Evolutionary conservation across 2,113 vertebrate species (phyloP).

Genomic region (Clinocottus analis): DNA sequence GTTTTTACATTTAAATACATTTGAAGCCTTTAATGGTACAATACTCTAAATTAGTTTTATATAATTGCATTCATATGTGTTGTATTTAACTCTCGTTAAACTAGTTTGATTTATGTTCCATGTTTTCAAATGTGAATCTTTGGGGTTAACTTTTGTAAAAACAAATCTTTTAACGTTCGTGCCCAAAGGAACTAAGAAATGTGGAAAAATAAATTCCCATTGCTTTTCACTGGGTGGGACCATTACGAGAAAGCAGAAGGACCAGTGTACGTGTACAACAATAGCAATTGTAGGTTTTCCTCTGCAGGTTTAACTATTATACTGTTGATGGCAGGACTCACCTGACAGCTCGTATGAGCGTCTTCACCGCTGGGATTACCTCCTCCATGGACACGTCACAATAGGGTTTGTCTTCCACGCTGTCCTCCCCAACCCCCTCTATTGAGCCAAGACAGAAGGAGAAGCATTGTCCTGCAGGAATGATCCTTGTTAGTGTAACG

Average conservation of each 20-base stretch:
- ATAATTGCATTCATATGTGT: neutral
- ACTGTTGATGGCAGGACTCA: constrained; percentile 71
- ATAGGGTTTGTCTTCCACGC: constrained; percentile 90
- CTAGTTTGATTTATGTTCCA: no score
- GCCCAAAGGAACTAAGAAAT: neutral
- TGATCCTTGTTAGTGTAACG: neutral
- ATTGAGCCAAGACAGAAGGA: constrained; percentile 62
- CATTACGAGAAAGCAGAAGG: neutral
- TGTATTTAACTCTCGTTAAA: neutral
- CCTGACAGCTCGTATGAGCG: constrained; percentile 93
- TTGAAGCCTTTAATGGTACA: neutral
- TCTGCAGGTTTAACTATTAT: neutral
- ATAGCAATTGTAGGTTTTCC: neutral
- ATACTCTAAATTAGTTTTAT: neutral
- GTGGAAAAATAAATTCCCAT: no score
- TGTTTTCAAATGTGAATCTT: no score
- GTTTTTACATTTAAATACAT: neutral
- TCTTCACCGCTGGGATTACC: constrained; percentile 94
- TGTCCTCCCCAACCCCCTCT: constrained; percentile 89
- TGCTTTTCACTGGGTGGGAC: neutral
- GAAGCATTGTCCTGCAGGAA: neutral
- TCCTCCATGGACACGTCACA: constrained; percentile 94
- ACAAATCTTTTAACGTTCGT: neutral
- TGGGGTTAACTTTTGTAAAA: no score
- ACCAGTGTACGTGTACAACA: neutral